phyloP scores from a whole-genome alignment of 2,888 invertebrate genomes.

The Agrypnus murinus region DNA sequence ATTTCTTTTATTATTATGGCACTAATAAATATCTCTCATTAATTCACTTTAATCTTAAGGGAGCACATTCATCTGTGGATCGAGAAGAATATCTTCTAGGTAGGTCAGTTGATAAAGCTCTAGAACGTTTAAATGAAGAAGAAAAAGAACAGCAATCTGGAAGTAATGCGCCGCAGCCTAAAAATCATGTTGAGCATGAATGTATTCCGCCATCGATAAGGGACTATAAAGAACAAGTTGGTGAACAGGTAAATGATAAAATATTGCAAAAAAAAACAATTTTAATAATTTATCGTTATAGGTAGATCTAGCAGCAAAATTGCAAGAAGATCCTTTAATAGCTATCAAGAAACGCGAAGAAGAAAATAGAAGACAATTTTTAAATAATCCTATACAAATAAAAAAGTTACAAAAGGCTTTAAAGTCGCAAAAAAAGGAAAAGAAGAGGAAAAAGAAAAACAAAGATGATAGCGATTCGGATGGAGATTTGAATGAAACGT shows the following conservation, averaged over 20 bases:
- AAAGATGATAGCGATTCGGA: slow-evolving; percentile 62
- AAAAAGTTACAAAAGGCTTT: slow-evolving; percentile 89
- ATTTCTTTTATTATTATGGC: too few relatives aligned
- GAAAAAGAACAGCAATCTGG: slow-evolving; percentile 71
- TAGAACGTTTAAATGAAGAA: slow-evolving; percentile 78
- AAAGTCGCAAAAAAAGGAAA: slow-evolving; percentile 74
- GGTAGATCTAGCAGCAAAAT: slow-evolving; percentile 90
- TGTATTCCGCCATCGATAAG: slow-evolving; percentile 85
- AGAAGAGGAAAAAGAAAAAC: slow-evolving; percentile 69
- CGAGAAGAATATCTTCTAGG: slow-evolving; percentile 93
- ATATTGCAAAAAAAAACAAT: too few relatives aligned
- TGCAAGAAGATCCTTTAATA: slow-evolving; percentile 94
- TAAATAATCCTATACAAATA: slow-evolving; percentile 94
- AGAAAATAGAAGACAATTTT: slow-evolving; percentile 86
- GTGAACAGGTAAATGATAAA: slow-evolving; percentile 65
- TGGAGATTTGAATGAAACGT: slow-evolving; percentile 63
- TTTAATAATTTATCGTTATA: slow-evolving; percentile 69
- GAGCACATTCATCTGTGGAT: slow-evolving; percentile 78
- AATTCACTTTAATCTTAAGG: slow-evolving; percentile 64
- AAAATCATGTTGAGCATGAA: slow-evolving; percentile 83
- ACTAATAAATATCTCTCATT: too few relatives aligned
- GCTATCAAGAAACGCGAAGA: slow-evolving; percentile 92
- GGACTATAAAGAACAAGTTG: slow-evolving; percentile 67
- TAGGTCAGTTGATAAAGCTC: slow-evolving; percentile 85
- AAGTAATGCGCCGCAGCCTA: slow-evolving; percentile 69